Evolutionary conservation across 2,113 vertebrate species (phyloP).

Genomic region (Epinephelus cyanopodus): DNA sequence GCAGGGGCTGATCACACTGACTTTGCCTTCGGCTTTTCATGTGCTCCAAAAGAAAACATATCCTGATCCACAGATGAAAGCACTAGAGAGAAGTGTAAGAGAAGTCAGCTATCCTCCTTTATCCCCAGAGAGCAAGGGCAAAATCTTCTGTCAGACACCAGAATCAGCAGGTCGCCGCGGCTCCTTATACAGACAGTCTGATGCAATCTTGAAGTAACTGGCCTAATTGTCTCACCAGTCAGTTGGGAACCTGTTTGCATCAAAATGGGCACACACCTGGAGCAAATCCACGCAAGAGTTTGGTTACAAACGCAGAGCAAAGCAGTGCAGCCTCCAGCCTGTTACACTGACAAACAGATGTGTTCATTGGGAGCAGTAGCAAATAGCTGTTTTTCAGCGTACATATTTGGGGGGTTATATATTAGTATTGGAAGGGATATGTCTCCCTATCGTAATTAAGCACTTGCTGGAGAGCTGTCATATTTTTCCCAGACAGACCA

Average conservation of each 20-base stretch:
- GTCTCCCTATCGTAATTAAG: background rate
- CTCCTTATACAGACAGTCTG: constrained; percentile 4
- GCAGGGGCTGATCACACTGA: constrained; percentile 17
- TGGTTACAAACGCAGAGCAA: background rate
- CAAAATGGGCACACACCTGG: background rate
- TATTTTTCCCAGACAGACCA: constrained; percentile 32
- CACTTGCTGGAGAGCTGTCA: constrained; percentile 14
- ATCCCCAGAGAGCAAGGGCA: constrained; percentile 23
- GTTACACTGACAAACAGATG: background rate
- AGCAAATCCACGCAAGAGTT: background rate
- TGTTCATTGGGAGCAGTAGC: background rate
- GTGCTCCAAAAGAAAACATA: background rate
- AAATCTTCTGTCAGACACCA: background rate
- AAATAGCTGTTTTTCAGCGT: background rate
- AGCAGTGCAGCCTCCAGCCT: background rate
- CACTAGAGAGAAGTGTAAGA: constrained; percentile 25
- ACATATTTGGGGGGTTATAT: background rate
- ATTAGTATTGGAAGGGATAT: background rate
- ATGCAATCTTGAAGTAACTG: background rate
- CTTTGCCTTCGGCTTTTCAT: constrained; percentile 6
- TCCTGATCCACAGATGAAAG: constrained; percentile 13
- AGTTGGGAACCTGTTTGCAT: background rate
- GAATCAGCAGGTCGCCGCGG: background rate
- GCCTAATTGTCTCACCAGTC: background rate
- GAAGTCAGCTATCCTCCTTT: constrained; percentile 28